Conservation (phyloP, 2,888 invertebrate genomes). For the Brachyptera risi region DNA sequence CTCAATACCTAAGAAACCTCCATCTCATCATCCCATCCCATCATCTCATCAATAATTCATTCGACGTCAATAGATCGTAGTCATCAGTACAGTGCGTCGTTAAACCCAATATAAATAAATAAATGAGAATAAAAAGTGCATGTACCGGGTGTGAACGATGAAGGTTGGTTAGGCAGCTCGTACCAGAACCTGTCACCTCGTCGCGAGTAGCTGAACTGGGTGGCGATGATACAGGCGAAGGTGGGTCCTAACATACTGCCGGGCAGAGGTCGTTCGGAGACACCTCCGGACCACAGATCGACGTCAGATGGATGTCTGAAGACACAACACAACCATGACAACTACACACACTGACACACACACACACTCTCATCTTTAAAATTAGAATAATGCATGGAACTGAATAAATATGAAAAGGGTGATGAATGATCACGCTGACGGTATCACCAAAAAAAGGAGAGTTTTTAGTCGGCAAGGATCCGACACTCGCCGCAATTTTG, state of each 20-base stretch:
- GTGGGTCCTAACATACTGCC: conserved; percentile 93
- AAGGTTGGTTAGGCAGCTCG: conserved; percentile 86
- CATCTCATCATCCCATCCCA: too few relatives aligned
- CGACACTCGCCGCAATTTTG: too few relatives aligned
- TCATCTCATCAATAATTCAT: too few relatives aligned
- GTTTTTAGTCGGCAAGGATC: too few relatives aligned
- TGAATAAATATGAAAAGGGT: too few relatives aligned
- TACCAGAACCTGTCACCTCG: conserved; percentile 94
- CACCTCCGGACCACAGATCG: conserved; percentile 92
- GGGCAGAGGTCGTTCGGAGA: conserved; percentile 83
- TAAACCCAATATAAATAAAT: too few relatives aligned
- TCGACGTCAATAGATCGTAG: too few relatives aligned
- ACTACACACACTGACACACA: background rate
- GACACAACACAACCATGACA: conserved; percentile 29
- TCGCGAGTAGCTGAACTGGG: conserved; percentile 85
- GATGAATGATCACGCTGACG: too few relatives aligned
- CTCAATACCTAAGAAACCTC: too few relatives aligned
- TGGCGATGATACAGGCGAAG: conserved; percentile 90
- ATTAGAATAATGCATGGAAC: too few relatives aligned
- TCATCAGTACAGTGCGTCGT: too few relatives aligned
- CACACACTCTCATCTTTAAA: background rate
- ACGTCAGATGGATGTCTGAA: conserved; percentile 81
- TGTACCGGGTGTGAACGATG: conserved; percentile 71
- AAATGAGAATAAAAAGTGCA: background rate
- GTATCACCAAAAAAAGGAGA: too few relatives aligned